These are phyloP conservation scores for Hemibagrus guttatus DNA, from an alignment of 2,797 vertebrate species.

Conservation along the genomic window DNA sequence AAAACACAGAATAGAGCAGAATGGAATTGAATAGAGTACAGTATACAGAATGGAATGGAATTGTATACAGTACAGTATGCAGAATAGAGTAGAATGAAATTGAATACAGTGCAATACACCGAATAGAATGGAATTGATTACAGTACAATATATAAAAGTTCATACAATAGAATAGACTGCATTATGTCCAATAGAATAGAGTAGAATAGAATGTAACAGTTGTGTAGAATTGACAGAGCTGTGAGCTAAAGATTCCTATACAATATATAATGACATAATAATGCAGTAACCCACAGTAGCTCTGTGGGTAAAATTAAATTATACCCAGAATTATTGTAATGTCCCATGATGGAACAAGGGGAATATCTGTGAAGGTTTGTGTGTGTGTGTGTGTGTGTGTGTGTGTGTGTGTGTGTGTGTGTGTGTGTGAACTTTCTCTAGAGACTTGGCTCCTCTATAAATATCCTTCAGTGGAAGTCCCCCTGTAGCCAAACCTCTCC, in stretches of 20 bases:
- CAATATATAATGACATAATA: not conserved
- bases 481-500: not conserved
- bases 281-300: not conserved
- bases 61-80: too few species aligned
- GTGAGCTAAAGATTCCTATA: not conserved
- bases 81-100: too few species aligned
- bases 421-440: slow-evolving; percentile 35
- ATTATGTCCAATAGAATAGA: not conserved
- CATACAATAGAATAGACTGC: not conserved
- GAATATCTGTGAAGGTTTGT: not conserved
- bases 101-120: too few species aligned
- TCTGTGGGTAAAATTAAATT: not conserved
- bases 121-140: not conserved
- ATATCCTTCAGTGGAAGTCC: slow-evolving; percentile 45
- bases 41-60: too few species aligned
- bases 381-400: slow-evolving; percentile 29
- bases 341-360: not conserved
- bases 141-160: not conserved
- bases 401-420: slow-evolving; percentile 6
- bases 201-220: not conserved
- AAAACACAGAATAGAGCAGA: too few species aligned
- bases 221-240: not conserved
- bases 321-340: not conserved
- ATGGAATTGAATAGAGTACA: too few species aligned
- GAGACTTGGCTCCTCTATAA: slow-evolving; percentile 45